Percentiles rank a stretch among this genome's conserved stretches.
These are phyloP conservation scores for Polylopha cassiicola DNA, from an alignment of 2,888 invertebrate genomes.

Conservation along the genomic window DNA sequence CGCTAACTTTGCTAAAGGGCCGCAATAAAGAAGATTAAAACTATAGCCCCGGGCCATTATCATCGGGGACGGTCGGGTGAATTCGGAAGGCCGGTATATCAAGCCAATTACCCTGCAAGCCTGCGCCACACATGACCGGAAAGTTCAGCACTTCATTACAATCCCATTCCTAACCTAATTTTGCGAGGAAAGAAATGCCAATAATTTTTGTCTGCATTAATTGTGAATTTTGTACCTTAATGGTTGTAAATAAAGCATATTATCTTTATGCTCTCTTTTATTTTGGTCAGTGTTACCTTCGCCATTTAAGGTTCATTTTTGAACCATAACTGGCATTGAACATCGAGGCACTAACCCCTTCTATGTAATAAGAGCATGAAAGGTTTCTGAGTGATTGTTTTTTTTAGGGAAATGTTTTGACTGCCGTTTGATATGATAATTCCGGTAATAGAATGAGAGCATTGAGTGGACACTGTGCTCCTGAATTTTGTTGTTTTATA, in stretches of 20 bases:
- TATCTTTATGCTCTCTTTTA: too few relatives aligned
- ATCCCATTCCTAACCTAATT: conserved; percentile 55
- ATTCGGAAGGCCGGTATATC: conserved; percentile 55
- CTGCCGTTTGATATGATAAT: conserved; percentile 73
- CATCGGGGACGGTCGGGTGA: conserved; percentile 38
- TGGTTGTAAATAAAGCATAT: conserved; percentile 62
- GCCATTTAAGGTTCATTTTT: too few relatives aligned
- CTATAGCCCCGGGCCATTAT: conserved; percentile 58
- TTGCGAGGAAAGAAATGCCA: conserved; percentile 41
- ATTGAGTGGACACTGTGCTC: conserved; percentile 49
- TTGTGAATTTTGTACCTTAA: conserved; percentile 62
- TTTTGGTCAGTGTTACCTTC: too few relatives aligned
- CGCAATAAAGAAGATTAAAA: conserved; percentile 72
- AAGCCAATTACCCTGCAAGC: conserved; percentile 48
- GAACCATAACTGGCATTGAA: too few relatives aligned
- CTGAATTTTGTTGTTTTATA: conserved; percentile 55
- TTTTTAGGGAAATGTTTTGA: conserved; percentile 56
- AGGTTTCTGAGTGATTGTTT: conserved; percentile 65
- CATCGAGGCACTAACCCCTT: conserved; percentile 54
- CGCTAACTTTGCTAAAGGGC: conserved; percentile 55
- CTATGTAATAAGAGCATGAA: conserved; percentile 67
- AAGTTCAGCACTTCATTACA: conserved; percentile 70
- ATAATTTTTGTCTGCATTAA: conserved; percentile 49
- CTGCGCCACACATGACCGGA: conserved; percentile 59
- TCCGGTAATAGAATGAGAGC: conserved; percentile 61